Conservation (phyloP, 2,888 invertebrate species). For the Andrena dorsata region DNA sequence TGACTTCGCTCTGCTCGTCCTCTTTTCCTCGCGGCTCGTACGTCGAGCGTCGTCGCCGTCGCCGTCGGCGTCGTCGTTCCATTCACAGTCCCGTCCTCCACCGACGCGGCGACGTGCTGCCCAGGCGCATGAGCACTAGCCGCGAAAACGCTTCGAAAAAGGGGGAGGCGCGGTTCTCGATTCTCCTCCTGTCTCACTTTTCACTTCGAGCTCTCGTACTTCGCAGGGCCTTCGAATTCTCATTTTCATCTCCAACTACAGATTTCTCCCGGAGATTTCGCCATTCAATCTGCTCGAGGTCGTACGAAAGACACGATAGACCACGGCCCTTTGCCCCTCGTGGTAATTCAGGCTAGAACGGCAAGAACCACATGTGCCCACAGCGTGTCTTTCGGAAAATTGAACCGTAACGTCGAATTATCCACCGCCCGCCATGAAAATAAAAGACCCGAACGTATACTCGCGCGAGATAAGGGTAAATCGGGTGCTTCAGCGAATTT, state of each 20-base stretch:
- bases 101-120: constrained; percentile 45
- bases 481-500: not conserved
- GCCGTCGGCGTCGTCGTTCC: constrained; percentile 67
- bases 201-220: not conserved
- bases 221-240: no score
- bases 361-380: no score
- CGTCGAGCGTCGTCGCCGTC: constrained; percentile 56
- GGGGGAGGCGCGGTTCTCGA: constrained; percentile 28
- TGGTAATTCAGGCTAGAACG: no score
- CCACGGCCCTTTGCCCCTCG: no score
- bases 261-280: no score
- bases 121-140: constrained; percentile 70
- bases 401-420: not conserved
- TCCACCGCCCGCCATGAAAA: constrained; percentile 2
- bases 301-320: no score
- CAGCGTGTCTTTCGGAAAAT: not conserved
- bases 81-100: constrained; percentile 61
- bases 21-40: constrained; percentile 64
- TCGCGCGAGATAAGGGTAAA: not conserved
- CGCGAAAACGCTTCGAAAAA: constrained; percentile 45
- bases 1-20: constrained; percentile 73
- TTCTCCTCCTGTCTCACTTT: not conserved
- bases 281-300: no score
- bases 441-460: constrained; percentile 7
- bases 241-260: no score